Evolutionary conservation across 2,888 invertebrate genomes (phyloP), one percentile per base, ranked within the genome.

Genomic region (Xanthia togata): DNA sequence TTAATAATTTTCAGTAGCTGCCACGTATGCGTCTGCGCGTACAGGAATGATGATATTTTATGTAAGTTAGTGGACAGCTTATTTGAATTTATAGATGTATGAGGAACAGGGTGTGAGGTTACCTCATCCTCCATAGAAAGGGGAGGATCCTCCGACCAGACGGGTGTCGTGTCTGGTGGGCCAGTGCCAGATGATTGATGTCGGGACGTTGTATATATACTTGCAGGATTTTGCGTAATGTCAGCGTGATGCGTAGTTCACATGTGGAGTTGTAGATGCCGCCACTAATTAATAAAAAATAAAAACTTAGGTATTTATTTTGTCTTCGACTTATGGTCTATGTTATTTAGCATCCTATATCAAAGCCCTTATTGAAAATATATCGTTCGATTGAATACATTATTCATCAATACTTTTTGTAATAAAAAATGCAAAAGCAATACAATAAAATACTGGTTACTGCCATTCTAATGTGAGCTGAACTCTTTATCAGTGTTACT

Each of bases 401-500:
- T 70, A 17, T 31, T 11, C 41, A 50, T 38, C 47, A 50, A 57
- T 31, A 50, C 47, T 50, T n/a, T 31, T 38, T 17, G n/a, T 14
- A 75, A 59, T 63, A 82, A 63, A 55, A 63, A 68, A 38, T 41
- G 3, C 55, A 50, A 38, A n/a, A n/a, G 3, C n/a, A 41, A 35
- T 17, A 47, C 17, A 53, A 59, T 59, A 38, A 69, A 69, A 35
- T 35, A 23, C 50, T 53, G 9, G n/a, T 53, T 6, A 76, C 20
- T 60, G 44, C 3, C 47, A 82, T 64, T 64, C 4, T 64, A 59
- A 59, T 53, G 57, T 35, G 44, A 68, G 20, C 14, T 23, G 23
- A 63, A 67, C 35, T 55, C 50, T 82, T 41, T 79, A 68, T 47
- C 53, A n/a, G 4, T 67, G 57, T 31, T 44, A 67, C 14, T 78